These are phyloP conservation scores for Tethya wilhelma DNA, from an alignment of 37 sponge, comb jelly and placozoan genomes.

Conservation along the genomic window DNA sequence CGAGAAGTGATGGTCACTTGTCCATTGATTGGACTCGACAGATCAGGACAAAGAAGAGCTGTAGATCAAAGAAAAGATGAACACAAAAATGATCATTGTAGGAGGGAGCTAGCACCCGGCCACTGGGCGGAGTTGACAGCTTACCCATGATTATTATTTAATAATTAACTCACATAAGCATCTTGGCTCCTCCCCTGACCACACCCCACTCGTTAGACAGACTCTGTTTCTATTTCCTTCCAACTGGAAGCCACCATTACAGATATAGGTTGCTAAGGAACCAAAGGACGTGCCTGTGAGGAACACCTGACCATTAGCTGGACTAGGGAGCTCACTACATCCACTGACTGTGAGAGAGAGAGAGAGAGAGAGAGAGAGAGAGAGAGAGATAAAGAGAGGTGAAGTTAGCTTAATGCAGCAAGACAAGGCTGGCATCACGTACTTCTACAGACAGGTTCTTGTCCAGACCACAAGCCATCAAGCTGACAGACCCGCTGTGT, in stretches of 20 bases:
- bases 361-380: background rate
- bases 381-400: background rate
- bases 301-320: conserved; percentile 45
- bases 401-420: too few species aligned
- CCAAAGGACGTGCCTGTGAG: conserved; percentile 17
- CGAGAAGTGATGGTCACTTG: background rate
- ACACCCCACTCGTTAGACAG: conserved; percentile 50
- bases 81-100: too few species aligned
- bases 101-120: too few species aligned
- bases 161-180: conserved; percentile 16
- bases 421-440: too few species aligned
- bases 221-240: conserved; percentile 5
- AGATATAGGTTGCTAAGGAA: conserved; percentile 42
- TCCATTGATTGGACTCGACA: conserved; percentile 36
- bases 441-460: conserved; percentile 46
- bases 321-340: conserved; percentile 20
- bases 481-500: conserved; percentile 19
- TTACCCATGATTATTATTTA: background rate
- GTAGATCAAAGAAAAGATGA: background rate
- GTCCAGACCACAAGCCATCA: conserved; percentile 47
- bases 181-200: conserved; percentile 1
- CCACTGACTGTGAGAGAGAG: background rate
- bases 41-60: background rate
- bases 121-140: background rate
- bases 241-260: conserved; percentile 50